These are phyloP conservation scores for Epinephelus cyanopodus DNA, from an alignment of 2,113 vertebrate species.

Conservation along the genomic window DNA sequence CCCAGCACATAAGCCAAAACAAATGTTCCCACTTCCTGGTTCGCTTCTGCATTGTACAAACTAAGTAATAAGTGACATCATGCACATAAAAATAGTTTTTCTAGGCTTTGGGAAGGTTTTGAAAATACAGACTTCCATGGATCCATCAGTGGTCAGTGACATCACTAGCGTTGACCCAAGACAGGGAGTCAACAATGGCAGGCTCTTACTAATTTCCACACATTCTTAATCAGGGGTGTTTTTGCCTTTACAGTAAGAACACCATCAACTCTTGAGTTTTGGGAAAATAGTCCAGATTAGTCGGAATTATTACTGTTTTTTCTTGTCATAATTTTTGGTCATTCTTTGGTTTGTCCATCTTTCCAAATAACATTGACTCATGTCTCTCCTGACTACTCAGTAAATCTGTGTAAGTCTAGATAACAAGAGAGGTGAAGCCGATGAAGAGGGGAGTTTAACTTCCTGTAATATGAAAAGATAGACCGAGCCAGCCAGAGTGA, in stretches of 20 bases:
- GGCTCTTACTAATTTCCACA: background rate
- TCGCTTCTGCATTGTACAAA: background rate
- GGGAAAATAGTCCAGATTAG: background rate
- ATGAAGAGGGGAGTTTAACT: background rate
- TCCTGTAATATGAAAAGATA: constrained; percentile 19
- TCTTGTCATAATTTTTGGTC: constrained; percentile 9
- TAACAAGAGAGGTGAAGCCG: constrained; percentile 16
- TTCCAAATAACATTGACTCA: constrained; percentile 39
- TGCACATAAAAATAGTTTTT: background rate
- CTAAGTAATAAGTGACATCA: background rate
- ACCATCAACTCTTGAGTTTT: background rate
- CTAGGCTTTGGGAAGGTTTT: background rate
- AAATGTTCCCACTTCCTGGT: background rate
- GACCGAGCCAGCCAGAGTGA: background rate
- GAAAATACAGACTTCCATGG: background rate
- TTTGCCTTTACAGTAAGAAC: background rate
- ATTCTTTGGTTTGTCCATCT: background rate
- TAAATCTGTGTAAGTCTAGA: background rate
- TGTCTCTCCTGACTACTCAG: background rate
- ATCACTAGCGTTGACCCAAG: background rate
- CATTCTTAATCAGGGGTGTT: background rate
- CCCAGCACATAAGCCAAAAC: background rate
- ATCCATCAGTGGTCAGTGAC: background rate
- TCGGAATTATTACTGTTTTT: background rate
- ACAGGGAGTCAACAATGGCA: background rate